phyloP scores from a whole-genome alignment of 2,113 vertebrate species.

The Haliaeetus leucogaster region DNA sequence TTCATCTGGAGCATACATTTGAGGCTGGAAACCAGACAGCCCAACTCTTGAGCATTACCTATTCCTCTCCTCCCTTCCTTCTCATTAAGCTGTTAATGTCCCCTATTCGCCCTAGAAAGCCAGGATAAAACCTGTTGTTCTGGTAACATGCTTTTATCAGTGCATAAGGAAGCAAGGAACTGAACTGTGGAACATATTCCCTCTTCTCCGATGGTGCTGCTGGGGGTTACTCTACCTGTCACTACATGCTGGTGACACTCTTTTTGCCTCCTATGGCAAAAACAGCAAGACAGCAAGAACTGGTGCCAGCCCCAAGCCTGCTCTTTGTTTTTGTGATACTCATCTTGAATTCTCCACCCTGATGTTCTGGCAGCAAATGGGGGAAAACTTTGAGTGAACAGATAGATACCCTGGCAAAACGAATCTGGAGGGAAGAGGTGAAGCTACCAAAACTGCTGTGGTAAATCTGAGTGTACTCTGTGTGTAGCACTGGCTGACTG shows the following conservation, averaged over 20 bases:
- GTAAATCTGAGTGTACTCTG: not conserved
- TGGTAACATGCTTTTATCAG: not conserved
- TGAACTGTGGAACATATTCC: not conserved
- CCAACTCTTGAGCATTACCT: not conserved
- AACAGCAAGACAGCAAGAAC: not conserved
- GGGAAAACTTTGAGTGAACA: not conserved
- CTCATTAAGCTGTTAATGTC: not conserved
- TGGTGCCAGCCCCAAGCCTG: not conserved
- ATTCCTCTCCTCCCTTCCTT: not conserved
- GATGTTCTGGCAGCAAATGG: not conserved
- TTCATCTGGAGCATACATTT: not conserved
- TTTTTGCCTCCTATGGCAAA: not conserved
- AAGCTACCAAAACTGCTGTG: not conserved
- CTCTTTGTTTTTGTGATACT: not conserved
- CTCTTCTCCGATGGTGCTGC: not conserved
- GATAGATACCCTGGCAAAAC: not conserved
- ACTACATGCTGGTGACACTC: not conserved
- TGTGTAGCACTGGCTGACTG: not conserved
- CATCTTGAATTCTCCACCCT: not conserved
- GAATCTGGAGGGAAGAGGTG: not conserved
- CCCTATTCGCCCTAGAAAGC: not conserved
- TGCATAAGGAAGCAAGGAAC: not conserved
- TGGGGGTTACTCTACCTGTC: not conserved
- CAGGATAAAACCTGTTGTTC: not conserved
- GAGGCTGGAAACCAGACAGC: not conserved